Evolutionary conservation across 2,113 vertebrate genomes (phyloP), one percentile per base, ranked within the genome.

Genomic region (Seriola aureovittata): DNA sequence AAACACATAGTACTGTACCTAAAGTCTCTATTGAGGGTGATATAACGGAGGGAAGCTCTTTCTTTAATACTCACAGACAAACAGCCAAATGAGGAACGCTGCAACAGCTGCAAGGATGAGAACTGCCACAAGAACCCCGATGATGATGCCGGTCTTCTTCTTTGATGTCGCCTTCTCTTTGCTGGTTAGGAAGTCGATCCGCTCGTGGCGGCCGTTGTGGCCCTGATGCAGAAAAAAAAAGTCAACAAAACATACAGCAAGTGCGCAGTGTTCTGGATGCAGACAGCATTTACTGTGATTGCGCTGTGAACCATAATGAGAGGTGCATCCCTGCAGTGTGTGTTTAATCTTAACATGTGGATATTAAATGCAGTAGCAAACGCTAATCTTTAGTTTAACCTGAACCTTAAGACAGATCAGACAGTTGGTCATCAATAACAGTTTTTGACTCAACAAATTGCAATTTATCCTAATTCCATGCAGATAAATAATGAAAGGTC

Each of bases 1-100:
- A 42, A 78, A 81, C 60, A 32, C n/a, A 42, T 3, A 50, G 29
- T 2, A 0, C 13, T 7, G 4, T 8, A 60, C 2, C 5, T 6
- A 29, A 76, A 64, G 14, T 63, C 38, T 44, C 38, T 46, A 34
- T 58, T 29, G 29, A 2, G 19, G 3, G 23, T 32, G 8, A 70
- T 40, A 25, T 11, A 70, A 13, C 21, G 13, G 16, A 23, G 19
- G 29, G 29, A 29, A 29, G 29, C 29, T 29, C 29, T 52, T 46
- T 48, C 14, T 25, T 23, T 29, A 48, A 9, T 62, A 90, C 93
- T 82, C 80, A 96, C 95, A 91, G 74, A 88, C 57, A 85, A 96
- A 96, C 21, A 89, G 60, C 94, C 94, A 96, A 40, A 95, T 77
- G 7, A 96, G 94, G 66, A 96, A 66, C 0, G 89, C 95, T 1